Evolutionary conservation across 1,140 invertebrate species (phyloP).

Genomic region (Drosophila lini): DNA sequence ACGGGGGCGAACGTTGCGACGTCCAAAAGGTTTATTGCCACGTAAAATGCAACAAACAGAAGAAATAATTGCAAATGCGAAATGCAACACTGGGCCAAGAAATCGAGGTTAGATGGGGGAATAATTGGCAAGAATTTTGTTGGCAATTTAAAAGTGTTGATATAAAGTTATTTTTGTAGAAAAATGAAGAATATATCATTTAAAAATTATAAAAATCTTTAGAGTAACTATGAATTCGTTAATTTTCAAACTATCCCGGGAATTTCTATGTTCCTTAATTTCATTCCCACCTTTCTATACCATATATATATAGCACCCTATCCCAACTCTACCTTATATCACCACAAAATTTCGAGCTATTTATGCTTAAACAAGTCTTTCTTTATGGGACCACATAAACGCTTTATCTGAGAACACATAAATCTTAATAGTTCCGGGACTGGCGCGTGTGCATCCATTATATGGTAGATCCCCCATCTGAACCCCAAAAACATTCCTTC

Average conservation of each 20-base stretch:
- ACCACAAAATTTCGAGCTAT: slow-evolving; percentile 13
- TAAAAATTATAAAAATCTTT: not conserved
- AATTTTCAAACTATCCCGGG: too few species aligned
- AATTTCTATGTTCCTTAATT: not conserved
- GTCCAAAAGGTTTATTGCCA: slow-evolving; percentile 42
- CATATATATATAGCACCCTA: slow-evolving; percentile 1
- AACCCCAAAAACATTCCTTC: slow-evolving; percentile 21
- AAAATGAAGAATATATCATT: not conserved
- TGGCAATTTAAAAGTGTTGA: not conserved
- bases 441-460: slow-evolving; percentile 18
- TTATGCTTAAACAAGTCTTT: slow-evolving; percentile 35
- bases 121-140: slow-evolving; percentile 23
- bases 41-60: slow-evolving; percentile 50
- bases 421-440: slow-evolving; percentile 21
- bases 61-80: slow-evolving; percentile 44
- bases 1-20: slow-evolving; percentile 21
- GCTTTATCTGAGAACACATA: slow-evolving; percentile 35
- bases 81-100: slow-evolving; percentile 24
- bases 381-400: slow-evolving; percentile 38
- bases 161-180: not conserved
- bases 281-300: too few species aligned
- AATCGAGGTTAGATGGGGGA: slow-evolving; percentile 31
- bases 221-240: too few species aligned
- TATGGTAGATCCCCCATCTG: slow-evolving; percentile 10
- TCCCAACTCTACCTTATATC: slow-evolving; percentile 1